These are phyloP conservation scores for Hoplostethus atlanticus DNA, from an alignment of 2,797 vertebrate species.

Conservation along the genomic window DNA sequence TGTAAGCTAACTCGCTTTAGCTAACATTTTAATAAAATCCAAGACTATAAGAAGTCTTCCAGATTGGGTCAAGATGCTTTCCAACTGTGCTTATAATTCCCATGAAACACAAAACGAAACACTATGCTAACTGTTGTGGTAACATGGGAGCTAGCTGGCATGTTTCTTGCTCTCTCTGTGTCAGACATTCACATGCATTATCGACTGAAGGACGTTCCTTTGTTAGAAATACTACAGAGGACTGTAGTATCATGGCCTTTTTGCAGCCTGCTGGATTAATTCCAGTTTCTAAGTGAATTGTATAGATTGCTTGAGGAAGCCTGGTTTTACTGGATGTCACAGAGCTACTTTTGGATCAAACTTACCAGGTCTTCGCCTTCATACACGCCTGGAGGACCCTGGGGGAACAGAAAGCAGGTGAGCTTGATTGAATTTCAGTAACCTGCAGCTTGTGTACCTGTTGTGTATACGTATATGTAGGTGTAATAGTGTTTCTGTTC, in stretches of 20 bases:
- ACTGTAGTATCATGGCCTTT: no score
- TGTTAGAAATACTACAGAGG: no score
- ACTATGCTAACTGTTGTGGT: background rate
- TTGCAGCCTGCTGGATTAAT: background rate
- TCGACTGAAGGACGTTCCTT: background rate
- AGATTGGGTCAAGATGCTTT: background rate
- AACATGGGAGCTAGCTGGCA: background rate
- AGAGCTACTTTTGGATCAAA: slow-evolving; percentile 25
- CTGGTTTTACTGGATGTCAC: background rate
- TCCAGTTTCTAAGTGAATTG: background rate
- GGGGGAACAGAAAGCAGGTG: background rate
- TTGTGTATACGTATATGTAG: no score
- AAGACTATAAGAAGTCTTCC: background rate
- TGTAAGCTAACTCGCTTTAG: no score
- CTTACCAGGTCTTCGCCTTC: slow-evolving; percentile 85
- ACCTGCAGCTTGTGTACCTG: no score
- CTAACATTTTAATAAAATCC: background rate
- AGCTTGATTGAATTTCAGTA: background rate
- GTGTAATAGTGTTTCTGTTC: no score
- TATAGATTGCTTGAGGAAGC: background rate
- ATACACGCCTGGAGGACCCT: slow-evolving; percentile 84
- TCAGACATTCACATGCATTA: background rate
- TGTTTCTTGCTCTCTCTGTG: background rate
- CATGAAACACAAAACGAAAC: background rate
- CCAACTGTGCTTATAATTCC: background rate